Evolutionary conservation across 2,888 invertebrate species (phyloP).

Genomic region (Acleris holmiana): DNA sequence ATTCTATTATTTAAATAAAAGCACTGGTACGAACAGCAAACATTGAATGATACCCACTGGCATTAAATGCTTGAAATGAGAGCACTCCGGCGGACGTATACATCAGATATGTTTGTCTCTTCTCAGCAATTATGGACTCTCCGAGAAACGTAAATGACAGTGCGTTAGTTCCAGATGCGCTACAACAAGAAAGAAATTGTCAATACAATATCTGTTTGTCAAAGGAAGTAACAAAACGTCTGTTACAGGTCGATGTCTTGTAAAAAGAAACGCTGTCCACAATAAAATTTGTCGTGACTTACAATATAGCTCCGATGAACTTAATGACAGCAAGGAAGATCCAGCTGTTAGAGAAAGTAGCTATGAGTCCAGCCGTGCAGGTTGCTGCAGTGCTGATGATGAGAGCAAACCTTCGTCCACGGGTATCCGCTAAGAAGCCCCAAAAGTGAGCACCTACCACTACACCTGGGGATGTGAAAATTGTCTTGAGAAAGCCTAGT

Average conservation of each 20-base stretch:
- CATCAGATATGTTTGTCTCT: slow-evolving; percentile 21
- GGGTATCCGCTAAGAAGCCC: slow-evolving; percentile 34
- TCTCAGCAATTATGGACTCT: slow-evolving; percentile 8
- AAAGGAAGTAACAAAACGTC: neutral
- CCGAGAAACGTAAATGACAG: slow-evolving; percentile 19
- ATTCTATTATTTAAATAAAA: no score
- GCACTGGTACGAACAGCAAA: neutral
- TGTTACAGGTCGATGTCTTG: no score
- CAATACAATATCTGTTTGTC: no score
- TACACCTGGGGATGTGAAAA: slow-evolving; percentile 10
- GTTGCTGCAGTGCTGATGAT: slow-evolving; percentile 23
- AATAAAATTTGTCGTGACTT: neutral
- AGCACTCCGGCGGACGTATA: slow-evolving; percentile 17
- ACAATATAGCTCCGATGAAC: slow-evolving; percentile 30
- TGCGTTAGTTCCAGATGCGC: slow-evolving; percentile 29
- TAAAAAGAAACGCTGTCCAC: no score
- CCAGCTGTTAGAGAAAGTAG: slow-evolving; percentile 14
- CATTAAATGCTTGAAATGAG: slow-evolving; percentile 16
- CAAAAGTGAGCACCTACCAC: slow-evolving; percentile 32
- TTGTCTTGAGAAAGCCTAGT: no score
- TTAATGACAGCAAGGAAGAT: slow-evolving; percentile 22
- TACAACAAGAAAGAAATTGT: neutral
- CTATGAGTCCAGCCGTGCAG: slow-evolving; percentile 15
- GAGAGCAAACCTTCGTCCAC: slow-evolving; percentile 24
- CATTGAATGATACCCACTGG: slow-evolving; percentile 6